Evolutionary conservation across 1,140 invertebrate genomes (phyloP).

Genomic region (Artemia franciscana): DNA sequence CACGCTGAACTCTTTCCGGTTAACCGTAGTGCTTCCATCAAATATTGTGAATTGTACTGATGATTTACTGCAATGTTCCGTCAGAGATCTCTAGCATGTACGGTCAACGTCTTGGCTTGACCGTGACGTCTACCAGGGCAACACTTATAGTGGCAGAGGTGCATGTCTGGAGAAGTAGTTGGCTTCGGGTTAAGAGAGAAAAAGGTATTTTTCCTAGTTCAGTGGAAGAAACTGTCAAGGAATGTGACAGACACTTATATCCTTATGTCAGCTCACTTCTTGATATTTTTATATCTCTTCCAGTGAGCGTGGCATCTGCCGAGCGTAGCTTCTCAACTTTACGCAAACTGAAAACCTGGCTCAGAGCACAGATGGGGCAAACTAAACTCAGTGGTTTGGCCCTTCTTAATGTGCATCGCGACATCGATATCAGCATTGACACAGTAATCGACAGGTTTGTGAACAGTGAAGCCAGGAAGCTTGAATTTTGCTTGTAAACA

Average conservation of each 20-base stretch:
- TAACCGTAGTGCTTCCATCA: background rate
- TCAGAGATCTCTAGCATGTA: background rate
- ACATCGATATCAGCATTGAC: background rate
- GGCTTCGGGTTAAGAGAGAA: too few relatives aligned
- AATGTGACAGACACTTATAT: too few relatives aligned
- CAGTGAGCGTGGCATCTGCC: too few relatives aligned
- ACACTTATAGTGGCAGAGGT: too few relatives aligned
- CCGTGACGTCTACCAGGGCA: background rate
- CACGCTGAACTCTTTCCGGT: background rate
- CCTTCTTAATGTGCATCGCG: background rate
- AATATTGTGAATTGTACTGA: background rate
- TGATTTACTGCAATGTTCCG: background rate
- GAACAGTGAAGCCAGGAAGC: too few relatives aligned
- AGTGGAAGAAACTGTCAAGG: too few relatives aligned
- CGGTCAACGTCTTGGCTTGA: background rate
- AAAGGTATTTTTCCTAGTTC: too few relatives aligned
- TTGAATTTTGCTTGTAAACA: too few relatives aligned
- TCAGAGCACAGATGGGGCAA: background rate
- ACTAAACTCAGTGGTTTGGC: background rate
- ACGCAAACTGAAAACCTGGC: background rate
- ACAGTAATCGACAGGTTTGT: too few relatives aligned
- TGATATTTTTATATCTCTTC: too few relatives aligned
- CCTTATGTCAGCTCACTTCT: too few relatives aligned
- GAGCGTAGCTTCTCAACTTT: background rate
- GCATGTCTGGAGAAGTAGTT: too few relatives aligned